phyloP scores from a whole-genome alignment of 2,113 vertebrate species.

The Notiomystis cincta region DNA sequence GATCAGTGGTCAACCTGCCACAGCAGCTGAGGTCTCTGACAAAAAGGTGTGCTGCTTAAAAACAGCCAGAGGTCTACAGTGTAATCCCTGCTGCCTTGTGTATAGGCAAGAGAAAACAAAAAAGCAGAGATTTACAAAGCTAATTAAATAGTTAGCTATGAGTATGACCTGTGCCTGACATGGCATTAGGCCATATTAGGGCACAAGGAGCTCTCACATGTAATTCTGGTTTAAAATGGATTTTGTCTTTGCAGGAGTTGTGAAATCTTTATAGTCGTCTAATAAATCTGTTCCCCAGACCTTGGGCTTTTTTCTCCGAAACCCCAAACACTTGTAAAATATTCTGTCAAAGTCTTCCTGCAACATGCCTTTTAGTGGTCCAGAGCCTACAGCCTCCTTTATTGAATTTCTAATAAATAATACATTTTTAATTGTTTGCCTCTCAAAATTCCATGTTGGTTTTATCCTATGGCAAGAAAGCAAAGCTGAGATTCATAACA shows the following conservation, averaged over 20 bases:
- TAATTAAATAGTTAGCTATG: not conserved
- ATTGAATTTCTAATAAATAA: slow-evolving; percentile 6
- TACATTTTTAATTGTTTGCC: not conserved
- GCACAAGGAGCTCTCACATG: not conserved
- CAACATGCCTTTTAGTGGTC: not conserved
- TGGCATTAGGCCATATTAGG: not conserved
- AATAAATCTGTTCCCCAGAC: not conserved
- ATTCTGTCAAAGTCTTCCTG: not conserved
- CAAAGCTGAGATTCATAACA: not conserved
- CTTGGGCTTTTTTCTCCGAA: not conserved
- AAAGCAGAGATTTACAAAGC: not conserved
- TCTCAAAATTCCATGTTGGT: not conserved
- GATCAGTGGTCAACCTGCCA: not conserved
- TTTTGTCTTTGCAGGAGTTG: not conserved
- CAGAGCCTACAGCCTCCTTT: not conserved
- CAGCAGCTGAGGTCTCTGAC: fast-evolving
- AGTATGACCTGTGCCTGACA: not conserved
- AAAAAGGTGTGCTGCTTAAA: not conserved
- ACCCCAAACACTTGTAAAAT: not conserved
- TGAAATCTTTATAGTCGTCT: not conserved
- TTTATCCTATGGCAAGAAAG: not conserved
- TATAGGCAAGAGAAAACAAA: not conserved
- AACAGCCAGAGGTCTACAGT: not conserved
- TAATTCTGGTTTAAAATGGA: not conserved
- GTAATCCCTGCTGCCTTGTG: not conserved